These are phyloP conservation scores for Penaeus japonicus DNA, from an alignment of 1,140 invertebrate species.

Conservation along the genomic window DNA sequence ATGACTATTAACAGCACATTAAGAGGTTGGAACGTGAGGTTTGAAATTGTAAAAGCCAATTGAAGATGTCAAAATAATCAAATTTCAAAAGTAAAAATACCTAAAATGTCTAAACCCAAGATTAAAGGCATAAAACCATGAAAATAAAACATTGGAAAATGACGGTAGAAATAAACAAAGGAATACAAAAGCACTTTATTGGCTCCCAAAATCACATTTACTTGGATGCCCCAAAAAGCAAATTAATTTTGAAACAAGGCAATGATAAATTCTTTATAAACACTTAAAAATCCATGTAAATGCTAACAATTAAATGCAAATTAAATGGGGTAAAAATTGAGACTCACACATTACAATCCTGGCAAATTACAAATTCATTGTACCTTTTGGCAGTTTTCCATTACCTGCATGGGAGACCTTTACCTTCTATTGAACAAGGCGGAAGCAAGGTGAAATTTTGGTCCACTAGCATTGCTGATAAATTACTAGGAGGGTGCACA, in stretches of 20 bases:
- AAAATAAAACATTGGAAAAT: not conserved
- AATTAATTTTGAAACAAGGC: conserved; percentile 36
- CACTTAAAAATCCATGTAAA: conserved; percentile 4
- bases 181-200: conserved; percentile 55
- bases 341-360: no score
- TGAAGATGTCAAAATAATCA: no score
- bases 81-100: no score
- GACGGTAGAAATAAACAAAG: conserved; percentile 41
- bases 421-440: conserved; percentile 38
- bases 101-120: not conserved
- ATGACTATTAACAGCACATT: no score
- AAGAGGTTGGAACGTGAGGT: no score
- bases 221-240: conserved; percentile 50
- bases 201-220: conserved; percentile 54
- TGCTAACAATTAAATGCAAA: conserved; percentile 9
- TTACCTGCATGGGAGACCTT: conserved; percentile 35
- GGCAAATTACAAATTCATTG: not conserved
- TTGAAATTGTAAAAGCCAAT: no score
- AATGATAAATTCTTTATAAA: conserved; percentile 11
- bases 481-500: conserved; percentile 10
- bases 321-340: not conserved
- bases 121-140: not conserved
- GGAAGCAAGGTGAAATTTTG: conserved; percentile 49
- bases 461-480: conserved; percentile 50
- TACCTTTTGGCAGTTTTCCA: conserved; percentile 49